Conservation (phyloP, 2,888 invertebrate genomes). For the Drosophila peninsularis region DNA sequence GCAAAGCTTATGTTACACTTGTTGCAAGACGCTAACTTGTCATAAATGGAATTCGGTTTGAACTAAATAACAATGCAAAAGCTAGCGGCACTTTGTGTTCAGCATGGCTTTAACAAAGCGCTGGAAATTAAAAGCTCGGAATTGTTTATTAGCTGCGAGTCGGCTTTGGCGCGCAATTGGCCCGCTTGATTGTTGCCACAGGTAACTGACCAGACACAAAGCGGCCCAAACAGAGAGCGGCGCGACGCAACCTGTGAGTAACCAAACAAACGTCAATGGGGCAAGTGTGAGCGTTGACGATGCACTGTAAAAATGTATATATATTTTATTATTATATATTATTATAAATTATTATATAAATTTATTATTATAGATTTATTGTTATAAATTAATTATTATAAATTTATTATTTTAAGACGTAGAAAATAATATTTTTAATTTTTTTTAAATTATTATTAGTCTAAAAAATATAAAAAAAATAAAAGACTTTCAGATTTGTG, state of each 20-base stretch:
- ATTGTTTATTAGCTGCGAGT: conserved; percentile 57
- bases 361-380: no score
- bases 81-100: conserved; percentile 51
- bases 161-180: conserved; percentile 63
- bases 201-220: conserved; percentile 83
- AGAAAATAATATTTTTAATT: no score
- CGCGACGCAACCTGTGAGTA: conserved; percentile 20
- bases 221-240: conserved; percentile 81
- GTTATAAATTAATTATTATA: no score
- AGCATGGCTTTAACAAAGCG: conserved; percentile 13
- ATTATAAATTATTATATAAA: no score
- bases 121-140: conserved; percentile 44
- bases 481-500: no score
- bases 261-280: conserved; percentile 45
- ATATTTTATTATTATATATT: no score
- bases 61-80: conserved; percentile 40
- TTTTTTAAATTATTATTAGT: no score
- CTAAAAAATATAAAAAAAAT: no score
- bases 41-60: conserved; percentile 12
- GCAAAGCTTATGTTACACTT: conserved; percentile 27
- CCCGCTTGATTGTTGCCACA: conserved; percentile 80
- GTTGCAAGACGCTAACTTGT: conserved; percentile 16
- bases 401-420: no score
- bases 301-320: conserved; percentile 7
- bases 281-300: conserved; percentile 13